Evolutionary conservation across 2,113 vertebrate genomes (phyloP).

Genomic region (Coracopsis vasa): DNA sequence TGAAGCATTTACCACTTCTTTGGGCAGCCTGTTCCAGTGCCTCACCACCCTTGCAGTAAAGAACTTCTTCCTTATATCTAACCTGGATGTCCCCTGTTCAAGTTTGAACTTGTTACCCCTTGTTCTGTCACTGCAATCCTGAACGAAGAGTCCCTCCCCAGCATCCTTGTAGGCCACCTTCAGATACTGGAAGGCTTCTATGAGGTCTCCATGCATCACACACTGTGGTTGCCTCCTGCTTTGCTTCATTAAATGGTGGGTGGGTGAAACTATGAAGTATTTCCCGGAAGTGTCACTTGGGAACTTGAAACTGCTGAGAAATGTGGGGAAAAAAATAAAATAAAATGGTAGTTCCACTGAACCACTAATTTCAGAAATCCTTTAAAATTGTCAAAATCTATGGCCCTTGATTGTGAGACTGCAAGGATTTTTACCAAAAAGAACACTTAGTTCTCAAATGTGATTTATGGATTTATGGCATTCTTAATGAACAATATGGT

Average conservation of each 20-base stretch:
- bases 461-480: neutral
- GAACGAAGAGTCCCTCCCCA: no score
- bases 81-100: no score
- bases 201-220: neutral
- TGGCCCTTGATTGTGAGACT: neutral
- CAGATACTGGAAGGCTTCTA: no score
- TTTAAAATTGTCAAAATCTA: neutral
- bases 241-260: neutral
- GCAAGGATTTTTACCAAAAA: neutral
- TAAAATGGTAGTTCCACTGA: neutral
- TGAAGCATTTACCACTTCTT: neutral
- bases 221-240: neutral
- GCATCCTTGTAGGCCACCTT: no score
- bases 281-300: neutral
- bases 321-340: neutral
- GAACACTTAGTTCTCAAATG: neutral
- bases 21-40: no score
- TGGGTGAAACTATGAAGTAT: neutral
- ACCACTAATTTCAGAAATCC: neutral
- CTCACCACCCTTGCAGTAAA: no score
- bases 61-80: no score
- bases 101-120: no score
- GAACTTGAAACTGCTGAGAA: neutral
- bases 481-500: neutral
- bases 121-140: no score